Evolutionary conservation across 2,113 vertebrate genomes (phyloP).

Genomic region (Seriola rivoliana): DNA sequence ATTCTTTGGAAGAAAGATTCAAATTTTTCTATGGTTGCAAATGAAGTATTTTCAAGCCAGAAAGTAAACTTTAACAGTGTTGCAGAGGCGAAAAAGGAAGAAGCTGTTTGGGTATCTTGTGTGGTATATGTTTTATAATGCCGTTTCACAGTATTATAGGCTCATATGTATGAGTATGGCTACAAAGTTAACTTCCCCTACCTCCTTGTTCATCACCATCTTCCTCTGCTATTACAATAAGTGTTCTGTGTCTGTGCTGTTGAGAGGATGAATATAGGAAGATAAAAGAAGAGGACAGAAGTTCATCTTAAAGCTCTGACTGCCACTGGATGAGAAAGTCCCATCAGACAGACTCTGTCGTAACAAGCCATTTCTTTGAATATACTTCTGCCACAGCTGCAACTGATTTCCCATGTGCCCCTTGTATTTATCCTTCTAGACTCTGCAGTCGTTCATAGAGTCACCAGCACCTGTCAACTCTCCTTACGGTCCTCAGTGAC

Average conservation of each 20-base stretch:
- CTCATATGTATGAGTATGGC: not conserved
- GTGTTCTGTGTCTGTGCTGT: not conserved
- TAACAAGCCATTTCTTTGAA: constrained; percentile 47
- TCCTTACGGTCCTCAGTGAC: constrained; percentile 32
- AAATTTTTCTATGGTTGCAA: constrained; percentile 6
- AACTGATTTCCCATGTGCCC: constrained; percentile 60
- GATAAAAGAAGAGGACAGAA: not conserved
- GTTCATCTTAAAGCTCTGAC: not conserved
- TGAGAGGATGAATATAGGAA: not conserved
- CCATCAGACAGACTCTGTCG: constrained; percentile 46
- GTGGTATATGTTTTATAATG: not conserved
- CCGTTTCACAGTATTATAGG: not conserved
- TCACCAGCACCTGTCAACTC: constrained; percentile 40
- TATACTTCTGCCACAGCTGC: constrained; percentile 20
- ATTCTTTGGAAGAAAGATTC: not conserved
- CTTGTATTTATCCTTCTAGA: constrained; percentile 20
- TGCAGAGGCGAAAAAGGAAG: not conserved
- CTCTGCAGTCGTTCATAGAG: constrained; percentile 28
- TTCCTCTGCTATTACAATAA: not conserved
- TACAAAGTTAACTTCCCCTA: not conserved
- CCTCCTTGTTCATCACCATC: not conserved
- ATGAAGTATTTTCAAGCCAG: not conserved
- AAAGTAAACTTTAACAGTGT: not conserved
- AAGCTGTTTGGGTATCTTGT: not conserved
- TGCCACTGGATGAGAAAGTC: constrained; percentile 11